Evolutionary conservation across 2,113 vertebrate genomes (phyloP).

Genomic region (Corythaixoides concolor): DNA sequence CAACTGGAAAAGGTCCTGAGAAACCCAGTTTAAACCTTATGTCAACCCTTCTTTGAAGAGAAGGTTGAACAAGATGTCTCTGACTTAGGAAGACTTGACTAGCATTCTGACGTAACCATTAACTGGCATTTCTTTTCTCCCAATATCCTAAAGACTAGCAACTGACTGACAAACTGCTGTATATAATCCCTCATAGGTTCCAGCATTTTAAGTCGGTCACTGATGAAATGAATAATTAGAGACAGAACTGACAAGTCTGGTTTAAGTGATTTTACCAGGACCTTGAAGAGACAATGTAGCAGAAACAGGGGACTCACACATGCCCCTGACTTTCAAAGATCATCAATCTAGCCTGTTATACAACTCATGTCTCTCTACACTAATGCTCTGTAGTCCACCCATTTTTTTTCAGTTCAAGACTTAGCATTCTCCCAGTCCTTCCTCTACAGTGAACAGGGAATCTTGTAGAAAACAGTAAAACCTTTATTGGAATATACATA

Average conservation of each 20-base stretch:
- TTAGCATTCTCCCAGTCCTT: not conserved
- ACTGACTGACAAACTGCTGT: not conserved
- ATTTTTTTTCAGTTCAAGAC: not conserved
- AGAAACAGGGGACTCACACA: not conserved
- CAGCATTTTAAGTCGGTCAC: no score
- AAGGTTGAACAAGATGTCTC: not conserved
- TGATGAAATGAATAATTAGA: not conserved
- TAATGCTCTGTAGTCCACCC: not conserved
- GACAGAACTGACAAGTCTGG: not conserved
- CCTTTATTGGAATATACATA: not conserved
- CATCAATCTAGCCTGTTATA: not conserved
- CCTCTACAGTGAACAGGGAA: not conserved
- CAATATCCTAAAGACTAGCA: not conserved
- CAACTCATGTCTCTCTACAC: not conserved
- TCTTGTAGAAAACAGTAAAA: not conserved
- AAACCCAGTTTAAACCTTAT: not conserved
- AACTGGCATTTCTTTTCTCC: not conserved
- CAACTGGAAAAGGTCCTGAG: not conserved
- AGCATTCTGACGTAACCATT: no score
- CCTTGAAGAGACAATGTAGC: not conserved
- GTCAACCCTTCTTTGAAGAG: not conserved
- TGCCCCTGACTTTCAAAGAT: not conserved
- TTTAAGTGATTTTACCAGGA: not conserved
- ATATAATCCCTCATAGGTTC: not conserved
- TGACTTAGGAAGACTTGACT: not conserved